These are phyloP conservation scores for Cantharis rustica DNA, from an alignment of 2,888 invertebrate species.

Conservation along the genomic window DNA sequence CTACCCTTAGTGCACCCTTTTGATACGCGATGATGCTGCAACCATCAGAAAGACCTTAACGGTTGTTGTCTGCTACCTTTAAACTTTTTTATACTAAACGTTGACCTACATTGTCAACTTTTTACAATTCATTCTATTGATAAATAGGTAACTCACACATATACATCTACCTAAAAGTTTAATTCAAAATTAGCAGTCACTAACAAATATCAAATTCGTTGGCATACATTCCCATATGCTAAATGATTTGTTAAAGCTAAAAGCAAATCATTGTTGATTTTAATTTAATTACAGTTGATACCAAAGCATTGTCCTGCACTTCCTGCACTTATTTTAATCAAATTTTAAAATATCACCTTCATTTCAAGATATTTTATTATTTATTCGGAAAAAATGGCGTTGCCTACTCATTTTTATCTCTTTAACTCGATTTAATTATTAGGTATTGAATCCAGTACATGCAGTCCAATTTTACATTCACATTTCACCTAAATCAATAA, in stretches of 20 bases:
- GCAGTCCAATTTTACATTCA: neutral
- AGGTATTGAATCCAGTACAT: neutral
- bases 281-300: conserved; percentile 7
- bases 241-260: neutral
- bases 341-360: neutral
- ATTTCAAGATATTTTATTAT: neutral
- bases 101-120: conserved; percentile 20
- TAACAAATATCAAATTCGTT: neutral
- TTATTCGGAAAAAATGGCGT: neutral
- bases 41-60: conserved; percentile 37
- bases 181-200: neutral
- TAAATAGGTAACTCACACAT: neutral
- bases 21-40: conserved; percentile 55
- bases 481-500: too few species aligned
- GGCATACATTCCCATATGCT: neutral
- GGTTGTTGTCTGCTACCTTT: conserved; percentile 37
- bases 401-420: neutral
- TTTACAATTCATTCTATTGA: neutral
- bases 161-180: neutral
- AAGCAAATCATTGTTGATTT: conserved; percentile 11
- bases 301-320: neutral
- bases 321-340: neutral
- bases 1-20: conserved; percentile 56
- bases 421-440: too few species aligned
- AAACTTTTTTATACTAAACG: conserved; percentile 6